Percentiles rank a stretch among this genome's conserved stretches.
Evolutionary conservation across 2,113 vertebrate genomes (phyloP).

Genomic region (Aix galericulata): DNA sequence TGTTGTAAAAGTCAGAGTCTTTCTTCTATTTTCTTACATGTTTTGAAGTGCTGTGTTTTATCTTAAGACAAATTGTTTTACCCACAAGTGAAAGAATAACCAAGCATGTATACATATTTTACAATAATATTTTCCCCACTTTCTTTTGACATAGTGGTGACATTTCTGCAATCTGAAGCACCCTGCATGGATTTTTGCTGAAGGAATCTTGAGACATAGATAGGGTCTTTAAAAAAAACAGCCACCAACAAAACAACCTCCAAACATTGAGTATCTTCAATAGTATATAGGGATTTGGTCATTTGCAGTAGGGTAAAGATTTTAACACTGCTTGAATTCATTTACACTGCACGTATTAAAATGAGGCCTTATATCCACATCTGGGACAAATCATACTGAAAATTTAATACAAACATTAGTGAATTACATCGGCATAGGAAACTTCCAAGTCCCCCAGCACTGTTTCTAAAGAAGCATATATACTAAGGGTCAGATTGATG

Average conservation of each 20-base stretch:
- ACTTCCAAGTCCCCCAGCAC: not conserved
- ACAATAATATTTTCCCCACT: not conserved
- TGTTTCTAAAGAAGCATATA: not conserved
- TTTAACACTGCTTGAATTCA: not conserved
- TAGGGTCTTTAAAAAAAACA: not conserved
- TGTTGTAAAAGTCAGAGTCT: not conserved
- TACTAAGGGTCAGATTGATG: not conserved
- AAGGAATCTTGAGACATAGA: not conserved
- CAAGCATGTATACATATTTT: constrained; percentile 11
- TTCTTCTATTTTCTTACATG: not conserved
- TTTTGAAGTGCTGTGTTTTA: not conserved
- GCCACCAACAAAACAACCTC: no score
- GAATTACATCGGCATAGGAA: not conserved
- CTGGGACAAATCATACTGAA: constrained; percentile 23
- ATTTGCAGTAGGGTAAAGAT: not conserved
- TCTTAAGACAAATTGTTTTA: not conserved
- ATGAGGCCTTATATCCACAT: not conserved
- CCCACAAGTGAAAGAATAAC: not conserved
- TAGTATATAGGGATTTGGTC: not conserved
- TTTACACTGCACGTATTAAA: not conserved
- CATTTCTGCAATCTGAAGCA: not conserved
- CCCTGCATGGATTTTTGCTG: constrained; percentile 35
- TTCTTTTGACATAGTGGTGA: not conserved
- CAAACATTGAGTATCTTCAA: not conserved
- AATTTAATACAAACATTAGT: not conserved